These are phyloP conservation scores for Sterna hirundo DNA, from an alignment of 2,113 vertebrate genomes.

Conservation along the genomic window DNA sequence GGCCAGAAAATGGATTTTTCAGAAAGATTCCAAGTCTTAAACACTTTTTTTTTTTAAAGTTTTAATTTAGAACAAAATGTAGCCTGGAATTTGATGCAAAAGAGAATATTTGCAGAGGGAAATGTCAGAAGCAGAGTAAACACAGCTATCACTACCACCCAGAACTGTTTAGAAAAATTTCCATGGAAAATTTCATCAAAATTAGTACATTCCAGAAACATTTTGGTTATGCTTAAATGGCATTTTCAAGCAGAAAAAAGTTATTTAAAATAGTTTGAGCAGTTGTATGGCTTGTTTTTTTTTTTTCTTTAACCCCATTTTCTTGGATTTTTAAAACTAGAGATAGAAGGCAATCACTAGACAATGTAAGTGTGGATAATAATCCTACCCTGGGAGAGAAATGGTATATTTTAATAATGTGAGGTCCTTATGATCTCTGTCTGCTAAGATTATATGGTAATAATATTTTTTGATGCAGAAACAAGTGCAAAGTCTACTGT, in stretches of 20 bases:
- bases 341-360: constrained; percentile 3
- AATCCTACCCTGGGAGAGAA: constrained; percentile 10
- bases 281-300: neutral
- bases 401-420: constrained; percentile 40
- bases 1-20: neutral
- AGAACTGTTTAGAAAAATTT: constrained; percentile 36
- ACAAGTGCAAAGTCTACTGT: neutral
- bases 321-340: neutral
- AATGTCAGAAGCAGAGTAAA: constrained; percentile 26
- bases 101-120: constrained; percentile 12
- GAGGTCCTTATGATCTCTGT: constrained; percentile 22
- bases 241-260: neutral
- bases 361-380: constrained; percentile 9
- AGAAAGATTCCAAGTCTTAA: neutral
- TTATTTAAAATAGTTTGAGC: neutral
- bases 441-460: constrained; percentile 30
- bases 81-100: neutral
- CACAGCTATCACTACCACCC: constrained; percentile 26
- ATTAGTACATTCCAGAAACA: constrained; percentile 25
- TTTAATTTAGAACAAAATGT: neutral
- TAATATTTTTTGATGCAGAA: constrained; percentile 26
- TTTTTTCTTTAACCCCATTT: neutral
- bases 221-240: neutral
- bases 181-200: constrained; percentile 32
- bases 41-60: neutral